Base-by-base conservation (phyloP, 2,113 vertebrate genomes). In the Rhinopomastus cyanomelas region DNA sequence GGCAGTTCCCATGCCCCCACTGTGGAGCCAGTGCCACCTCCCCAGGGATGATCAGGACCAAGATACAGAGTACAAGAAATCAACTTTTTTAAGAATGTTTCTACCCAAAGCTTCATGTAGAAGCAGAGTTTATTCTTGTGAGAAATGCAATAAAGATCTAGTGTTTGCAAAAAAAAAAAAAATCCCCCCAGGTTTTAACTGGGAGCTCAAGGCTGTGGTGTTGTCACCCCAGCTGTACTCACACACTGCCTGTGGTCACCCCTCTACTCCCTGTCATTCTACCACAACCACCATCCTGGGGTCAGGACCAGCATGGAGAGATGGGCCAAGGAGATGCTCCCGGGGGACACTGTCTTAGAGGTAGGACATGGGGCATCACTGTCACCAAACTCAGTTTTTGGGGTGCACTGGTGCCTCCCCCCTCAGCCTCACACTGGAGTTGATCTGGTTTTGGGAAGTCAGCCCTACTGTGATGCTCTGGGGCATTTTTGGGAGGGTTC, bases 51-150 rank as follows among this genome's bases (percentile, higher is more conserved):
- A 76, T 86, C 90, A 81, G 95, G 94, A 96, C 95, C 94, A 94
- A 93, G 29, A 49, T 36, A 53, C 62, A 83, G 16, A 59, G 57
- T 48, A 66, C 25, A 61, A 79, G 39, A 92, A 75, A 89, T 11
- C 6, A 5, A 69, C 77, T 64, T 84, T 94, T 95, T 71, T 87
- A 91, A 78, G 78, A 72, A 71, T 44, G 59, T 94, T 94, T 94
- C 76, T 92, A 94, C 78, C 89, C 75, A 37, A 75, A 93, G 88
- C 74, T 93, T 85, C 90, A 87, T 51, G 55, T 94, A 92, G 84
- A 71, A 89, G 87, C 91, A 59, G 56, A 92, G 81, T 94, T 94
- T 96, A 95, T 95, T 96, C 95, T 95, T 94, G 83, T 89, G 90
- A 89, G 83, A 83, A 84, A 80, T 57, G 52, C 90, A 90, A 96